Evolutionary conservation across 1,140 invertebrate genomes (phyloP), one percentile per base, ranked within the genome.

Genomic region (Calliopsis andreniformis): DNA sequence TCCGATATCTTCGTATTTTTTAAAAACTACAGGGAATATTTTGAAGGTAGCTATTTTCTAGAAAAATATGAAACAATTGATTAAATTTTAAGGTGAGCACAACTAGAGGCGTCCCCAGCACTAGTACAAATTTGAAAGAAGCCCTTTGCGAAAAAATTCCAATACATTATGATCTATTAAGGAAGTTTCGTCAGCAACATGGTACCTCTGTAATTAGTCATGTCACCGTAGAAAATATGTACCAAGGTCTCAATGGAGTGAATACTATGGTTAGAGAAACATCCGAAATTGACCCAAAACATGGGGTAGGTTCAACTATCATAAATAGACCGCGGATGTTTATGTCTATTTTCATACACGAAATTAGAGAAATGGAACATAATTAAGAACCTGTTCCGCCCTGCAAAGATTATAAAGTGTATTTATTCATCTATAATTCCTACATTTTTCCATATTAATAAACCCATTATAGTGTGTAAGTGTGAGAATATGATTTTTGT

Each of bases 91-190:
- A 89, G 87, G 64, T 87, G n/a, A 89, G 84, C 62, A 86, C 59
- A 51, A 89, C 84, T 28, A 82, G 82, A 28, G 87, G 87, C 0
- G 43, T 32, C 0, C 86, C 87, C 1, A 90, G 87, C 58, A 84
- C 79, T 0, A 88, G 86, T 35, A 83, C 49, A 20, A 71, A 89
- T 56, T 73, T 89, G n/a, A 90, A 90, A 53, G 88, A 89, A 61
- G 88, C 86, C 10, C 64, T 89, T 0, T 80, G 83, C 47, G 89
- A 90, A 45, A 90, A 90, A 35, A 89, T 90, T 25, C 87, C 88
- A 0, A 4, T 89, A 3, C 84, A 90, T 25, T 82, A 90, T 20
- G 89, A 90, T 55, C 79, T 87, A 0, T 23, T 90, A 8, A 69
- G 88, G 32, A 88, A 87, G 58, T 85, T 90, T 58, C 85, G 84